Evolutionary conservation across 1,140 invertebrate genomes (phyloP), one percentile per base, ranked within the genome.

Genomic region (Drosophila malerkotliana): DNA sequence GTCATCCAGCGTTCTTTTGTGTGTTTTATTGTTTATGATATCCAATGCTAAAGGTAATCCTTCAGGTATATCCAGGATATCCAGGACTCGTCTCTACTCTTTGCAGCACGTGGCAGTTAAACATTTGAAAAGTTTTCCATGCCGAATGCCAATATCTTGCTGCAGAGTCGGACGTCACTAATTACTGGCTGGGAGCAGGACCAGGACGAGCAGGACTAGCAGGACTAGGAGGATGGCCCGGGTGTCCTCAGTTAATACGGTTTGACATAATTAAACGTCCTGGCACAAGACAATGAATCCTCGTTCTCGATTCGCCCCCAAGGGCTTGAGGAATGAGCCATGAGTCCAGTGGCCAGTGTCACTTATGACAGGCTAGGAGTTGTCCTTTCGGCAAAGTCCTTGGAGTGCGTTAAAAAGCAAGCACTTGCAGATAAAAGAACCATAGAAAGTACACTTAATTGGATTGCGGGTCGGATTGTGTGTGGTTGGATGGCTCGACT

Each of bases 221-320:
- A 18, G 15, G 18, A 18, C 18, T 18, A 18, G 18, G 1, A 18
- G 18, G 18, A 18, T 18, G 18, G 18, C 1, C 18, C 18, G 18
- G 8, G 45, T 1, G 14, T 32, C 3, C 44, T 55, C 39, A 47
- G 58, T 57, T 57, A 68, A 68, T 76, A 68, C 41, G 45, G 62
- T 58, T 73, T 79, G 77, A 79, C 77, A 73, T 62, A 79, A 79
- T 79, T 73, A 68, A 68, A 60, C 56, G 44, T 49, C 21, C 48
- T 34, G 41, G 3, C 14, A 15, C 26, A 30, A 54, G 34, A 18
- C 15, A 55, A 55, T 44, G 57, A 72, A 39, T 55, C 18, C 18
- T 18, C 32, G 21, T 37, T 32, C 45, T 44, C 39, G 26, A 57
- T 45, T 45, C 44, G 44, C 15, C 15, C 41, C 44, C 44, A 18